Evolutionary conservation across 1,140 invertebrate species (phyloP).

Genomic region (Camponotus floridanus): DNA sequence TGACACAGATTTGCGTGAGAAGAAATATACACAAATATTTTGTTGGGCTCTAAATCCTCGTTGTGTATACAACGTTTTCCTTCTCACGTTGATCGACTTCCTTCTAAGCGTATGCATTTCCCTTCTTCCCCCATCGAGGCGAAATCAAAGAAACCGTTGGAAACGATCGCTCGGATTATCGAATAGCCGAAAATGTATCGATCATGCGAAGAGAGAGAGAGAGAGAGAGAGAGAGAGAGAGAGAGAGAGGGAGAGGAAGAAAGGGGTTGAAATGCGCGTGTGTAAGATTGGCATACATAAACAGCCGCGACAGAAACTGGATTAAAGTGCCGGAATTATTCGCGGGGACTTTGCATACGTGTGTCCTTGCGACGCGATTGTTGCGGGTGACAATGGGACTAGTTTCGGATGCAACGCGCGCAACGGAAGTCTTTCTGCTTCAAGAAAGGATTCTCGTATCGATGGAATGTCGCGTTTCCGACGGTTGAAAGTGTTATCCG

Average conservation of each 20-base stretch:
- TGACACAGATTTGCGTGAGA: too few relatives aligned
- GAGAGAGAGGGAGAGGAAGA: constrained; percentile 13
- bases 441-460: constrained; percentile 58
- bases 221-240: too few relatives aligned
- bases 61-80: neutral
- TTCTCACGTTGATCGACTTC: constrained; percentile 11
- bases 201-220: constrained; percentile 39
- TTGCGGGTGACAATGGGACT: constrained; percentile 58
- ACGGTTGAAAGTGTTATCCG: constrained; percentile 70
- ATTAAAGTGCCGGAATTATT: constrained; percentile 76
- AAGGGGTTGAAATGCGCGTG: constrained; percentile 39
- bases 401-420: constrained; percentile 53
- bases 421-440: constrained; percentile 64
- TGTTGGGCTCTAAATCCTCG: neutral
- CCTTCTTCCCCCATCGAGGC: too few relatives aligned
- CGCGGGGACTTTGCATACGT: constrained; percentile 75
- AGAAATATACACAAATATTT: constrained; percentile 19
- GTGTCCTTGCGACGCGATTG: constrained; percentile 32
- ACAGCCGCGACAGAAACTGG: constrained; percentile 71
- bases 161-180: constrained; percentile 76
- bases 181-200: constrained; percentile 75
- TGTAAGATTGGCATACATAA: constrained; percentile 73
- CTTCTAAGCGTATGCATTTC: constrained; percentile 53
- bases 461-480: constrained; percentile 65
- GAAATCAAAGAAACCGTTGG: constrained; percentile 59